phyloP scores from a whole-genome alignment of 1,140 invertebrate species.

The Drosophila subobscura region DNA sequence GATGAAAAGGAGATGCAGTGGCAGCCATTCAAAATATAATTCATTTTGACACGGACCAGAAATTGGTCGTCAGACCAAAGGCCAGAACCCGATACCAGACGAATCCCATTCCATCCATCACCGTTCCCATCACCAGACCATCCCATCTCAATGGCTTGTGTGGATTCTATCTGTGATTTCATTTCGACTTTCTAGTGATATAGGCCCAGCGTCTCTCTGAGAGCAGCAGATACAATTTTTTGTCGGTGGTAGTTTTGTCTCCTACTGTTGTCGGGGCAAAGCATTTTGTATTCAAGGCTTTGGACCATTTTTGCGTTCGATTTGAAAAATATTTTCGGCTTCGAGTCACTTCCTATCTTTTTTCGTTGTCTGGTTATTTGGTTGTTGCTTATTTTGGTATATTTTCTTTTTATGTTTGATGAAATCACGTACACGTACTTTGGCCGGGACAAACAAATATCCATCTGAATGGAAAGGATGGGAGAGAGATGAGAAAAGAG shows the following conservation, averaged over 20 bases:
- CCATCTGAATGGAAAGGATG: conserved; percentile 33
- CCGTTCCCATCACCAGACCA: conserved; percentile 10
- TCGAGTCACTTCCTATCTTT: conserved; percentile 1
- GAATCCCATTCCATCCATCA: not conserved
- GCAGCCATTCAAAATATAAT: conserved; percentile 70
- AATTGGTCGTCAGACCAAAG: conserved; percentile 62
- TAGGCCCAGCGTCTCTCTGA: conserved; percentile 9
- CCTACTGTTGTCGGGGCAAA: conserved; percentile 30
- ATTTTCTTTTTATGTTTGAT: conserved; percentile 74
- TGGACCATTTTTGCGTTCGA: conserved; percentile 82
- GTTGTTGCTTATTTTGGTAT: conserved; percentile 44
- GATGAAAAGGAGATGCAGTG: conserved; percentile 16
- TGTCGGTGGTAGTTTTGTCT: conserved; percentile 41
- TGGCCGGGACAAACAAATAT: conserved; percentile 45
- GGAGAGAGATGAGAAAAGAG: conserved; percentile 17
- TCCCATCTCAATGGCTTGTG: conserved; percentile 36
- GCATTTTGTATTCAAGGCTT: conserved; percentile 78
- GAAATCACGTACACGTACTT: conserved; percentile 71
- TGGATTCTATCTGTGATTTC: conserved; percentile 53
- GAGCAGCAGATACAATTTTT: conserved; percentile 35
- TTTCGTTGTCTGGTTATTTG: conserved; percentile 10
- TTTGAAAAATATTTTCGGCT: conserved; percentile 71
- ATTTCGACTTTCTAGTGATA: conserved; percentile 55
- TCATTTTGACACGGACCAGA: conserved; percentile 64
- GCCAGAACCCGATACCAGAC: conserved; percentile 23